These are phyloP conservation scores for Acanthornis magna DNA, from an alignment of 2,797 vertebrate genomes.

Conservation along the genomic window DNA sequence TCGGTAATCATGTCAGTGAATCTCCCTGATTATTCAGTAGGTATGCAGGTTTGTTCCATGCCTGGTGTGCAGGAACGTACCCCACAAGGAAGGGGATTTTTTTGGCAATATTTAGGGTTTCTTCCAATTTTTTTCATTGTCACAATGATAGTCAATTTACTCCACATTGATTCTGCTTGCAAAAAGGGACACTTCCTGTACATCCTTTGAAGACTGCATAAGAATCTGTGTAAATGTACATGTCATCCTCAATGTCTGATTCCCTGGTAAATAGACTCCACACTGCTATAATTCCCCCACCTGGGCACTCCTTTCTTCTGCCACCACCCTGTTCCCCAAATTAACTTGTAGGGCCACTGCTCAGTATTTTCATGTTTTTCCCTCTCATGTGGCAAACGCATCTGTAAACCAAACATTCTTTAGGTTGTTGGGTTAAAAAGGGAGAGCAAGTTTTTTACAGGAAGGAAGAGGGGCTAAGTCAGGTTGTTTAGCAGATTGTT, in stretches of 20 bases:
- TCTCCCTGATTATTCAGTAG: not conserved
- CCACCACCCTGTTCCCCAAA: not conserved
- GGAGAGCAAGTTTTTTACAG: not conserved
- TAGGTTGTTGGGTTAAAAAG: not conserved
- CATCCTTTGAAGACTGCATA: not conserved
- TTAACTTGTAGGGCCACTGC: not conserved
- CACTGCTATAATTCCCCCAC: not conserved
- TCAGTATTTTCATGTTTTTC: not conserved
- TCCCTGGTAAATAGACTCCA: not conserved
- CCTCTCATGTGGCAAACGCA: rapidly evolving
- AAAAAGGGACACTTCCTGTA: not conserved
- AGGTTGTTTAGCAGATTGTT: not conserved
- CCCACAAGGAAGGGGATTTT: not conserved
- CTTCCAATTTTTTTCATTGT: not conserved
- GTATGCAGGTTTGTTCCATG: not conserved
- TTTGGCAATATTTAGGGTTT: not conserved
- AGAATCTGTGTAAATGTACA: not conserved
- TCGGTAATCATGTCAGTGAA: not conserved
- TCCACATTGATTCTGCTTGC: not conserved
- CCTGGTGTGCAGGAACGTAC: not conserved
- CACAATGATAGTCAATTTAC: not conserved
- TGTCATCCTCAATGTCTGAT: not conserved
- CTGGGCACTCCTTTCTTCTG: not conserved
- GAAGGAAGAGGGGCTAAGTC: not conserved
- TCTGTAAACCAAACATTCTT: not conserved